phyloP scores from a whole-genome alignment of 2,113 vertebrate species.

The Philantomba maxwellii region DNA sequence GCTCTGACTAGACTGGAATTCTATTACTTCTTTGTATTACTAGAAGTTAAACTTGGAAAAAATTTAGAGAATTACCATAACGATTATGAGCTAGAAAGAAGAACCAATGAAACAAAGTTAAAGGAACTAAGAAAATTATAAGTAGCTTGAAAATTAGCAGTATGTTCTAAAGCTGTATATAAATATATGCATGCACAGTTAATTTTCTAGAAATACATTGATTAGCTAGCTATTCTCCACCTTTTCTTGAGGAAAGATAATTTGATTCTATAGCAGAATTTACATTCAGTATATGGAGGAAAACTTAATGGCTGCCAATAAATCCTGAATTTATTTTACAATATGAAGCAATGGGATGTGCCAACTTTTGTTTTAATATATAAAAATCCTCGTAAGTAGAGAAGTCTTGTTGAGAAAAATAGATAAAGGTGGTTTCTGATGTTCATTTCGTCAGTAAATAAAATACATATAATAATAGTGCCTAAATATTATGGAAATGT shows the following conservation, averaged over 20 bases:
- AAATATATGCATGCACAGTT: neutral
- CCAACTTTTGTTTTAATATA: slow-evolving; percentile 5
- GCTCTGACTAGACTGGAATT: neutral
- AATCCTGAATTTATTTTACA: neutral
- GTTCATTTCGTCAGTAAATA: neutral
- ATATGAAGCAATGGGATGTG: neutral
- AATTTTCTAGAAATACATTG: neutral
- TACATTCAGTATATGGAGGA: neutral
- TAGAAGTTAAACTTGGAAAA: neutral
- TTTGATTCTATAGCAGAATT: slow-evolving; percentile 5
- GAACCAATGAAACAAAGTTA: neutral
- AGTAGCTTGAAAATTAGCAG: neutral
- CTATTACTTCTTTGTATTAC: neutral
- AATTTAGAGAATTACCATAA: neutral
- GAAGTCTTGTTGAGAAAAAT: neutral
- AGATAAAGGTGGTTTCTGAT: neutral
- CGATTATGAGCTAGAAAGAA: slow-evolving; percentile 12
- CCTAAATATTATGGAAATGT: neutral
- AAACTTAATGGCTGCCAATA: neutral
- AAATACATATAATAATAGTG: neutral
- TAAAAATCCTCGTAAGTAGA: neutral
- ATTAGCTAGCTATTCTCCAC: neutral
- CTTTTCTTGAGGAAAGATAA: neutral
- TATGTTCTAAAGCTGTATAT: neutral
- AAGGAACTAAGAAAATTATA: neutral